Evolutionary conservation across 2,113 vertebrate genomes (phyloP).

Genomic region (Amazona guildingii): DNA sequence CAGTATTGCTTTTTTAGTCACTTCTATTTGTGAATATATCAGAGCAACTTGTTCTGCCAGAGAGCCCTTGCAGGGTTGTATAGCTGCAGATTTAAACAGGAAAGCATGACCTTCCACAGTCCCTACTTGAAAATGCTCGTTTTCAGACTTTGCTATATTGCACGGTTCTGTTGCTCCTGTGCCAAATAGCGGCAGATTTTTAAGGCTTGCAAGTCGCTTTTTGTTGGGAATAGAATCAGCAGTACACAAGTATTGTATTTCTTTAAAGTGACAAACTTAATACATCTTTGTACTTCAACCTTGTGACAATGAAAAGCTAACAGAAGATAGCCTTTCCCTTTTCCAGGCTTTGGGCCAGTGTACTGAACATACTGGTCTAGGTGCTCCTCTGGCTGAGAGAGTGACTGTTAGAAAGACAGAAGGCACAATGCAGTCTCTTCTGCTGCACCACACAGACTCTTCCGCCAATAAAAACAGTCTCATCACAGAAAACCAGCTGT

Average conservation of each 20-base stretch:
- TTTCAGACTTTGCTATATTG: not conserved
- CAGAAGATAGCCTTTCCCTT: not conserved
- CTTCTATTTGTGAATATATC: not conserved
- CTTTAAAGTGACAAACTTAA: not conserved
- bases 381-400: not conserved
- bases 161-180: not conserved
- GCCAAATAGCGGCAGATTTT: not conserved
- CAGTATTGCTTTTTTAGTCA: not conserved
- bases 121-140: accelerated
- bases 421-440: not conserved
- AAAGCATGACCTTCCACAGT: not conserved
- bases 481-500: not conserved
- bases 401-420: not conserved
- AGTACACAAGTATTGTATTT: not conserved
- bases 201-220: not conserved
- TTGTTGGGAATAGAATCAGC: not conserved
- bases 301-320: not conserved
- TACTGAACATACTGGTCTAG: not conserved
- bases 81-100: not conserved
- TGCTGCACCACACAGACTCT: not conserved
- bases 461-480: not conserved
- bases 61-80: not conserved
- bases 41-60: not conserved
- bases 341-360: not conserved
- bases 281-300: not conserved